phyloP scores from a whole-genome alignment of 2,113 vertebrate species.

The Oncorhynchus gorbuscha region DNA sequence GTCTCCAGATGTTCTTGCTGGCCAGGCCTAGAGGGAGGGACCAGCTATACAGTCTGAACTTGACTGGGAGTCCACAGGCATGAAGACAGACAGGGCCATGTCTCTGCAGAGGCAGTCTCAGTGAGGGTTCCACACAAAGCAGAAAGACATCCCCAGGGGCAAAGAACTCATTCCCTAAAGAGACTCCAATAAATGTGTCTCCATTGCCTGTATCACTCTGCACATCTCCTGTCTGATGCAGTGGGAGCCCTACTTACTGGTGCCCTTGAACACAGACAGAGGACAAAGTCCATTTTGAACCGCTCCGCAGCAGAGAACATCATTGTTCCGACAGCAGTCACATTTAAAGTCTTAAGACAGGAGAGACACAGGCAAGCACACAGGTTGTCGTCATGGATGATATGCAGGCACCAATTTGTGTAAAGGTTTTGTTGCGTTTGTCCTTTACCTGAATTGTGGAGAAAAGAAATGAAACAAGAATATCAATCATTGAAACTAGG shows the following conservation, averaged over 20 bases:
- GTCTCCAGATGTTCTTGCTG: slow-evolving; percentile 50
- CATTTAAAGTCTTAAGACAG: background rate
- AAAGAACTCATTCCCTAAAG: background rate
- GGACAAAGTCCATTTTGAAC: background rate
- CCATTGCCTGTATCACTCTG: background rate
- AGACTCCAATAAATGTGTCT: slow-evolving; percentile 7
- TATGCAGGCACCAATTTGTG: background rate
- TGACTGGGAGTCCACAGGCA: background rate
- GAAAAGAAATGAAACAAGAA: background rate
- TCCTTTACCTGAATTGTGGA: background rate
- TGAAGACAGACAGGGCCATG: background rate
- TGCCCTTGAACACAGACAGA: background rate
- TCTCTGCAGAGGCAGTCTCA: background rate
- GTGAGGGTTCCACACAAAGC: slow-evolving; percentile 15
- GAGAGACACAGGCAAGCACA: background rate
- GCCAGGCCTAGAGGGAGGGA: background rate
- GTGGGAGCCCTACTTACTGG: background rate
- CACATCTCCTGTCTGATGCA: background rate
- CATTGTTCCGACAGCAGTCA: slow-evolving; percentile 6
- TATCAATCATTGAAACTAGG: too few relatives aligned
- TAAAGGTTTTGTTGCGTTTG: background rate
- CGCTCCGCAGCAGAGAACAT: background rate
- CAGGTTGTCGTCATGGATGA: background rate
- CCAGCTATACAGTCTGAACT: background rate
- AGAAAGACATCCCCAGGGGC: background rate